phyloP scores from a whole-genome alignment of 2,113 vertebrate species.

The Eudorcas thomsonii region DNA sequence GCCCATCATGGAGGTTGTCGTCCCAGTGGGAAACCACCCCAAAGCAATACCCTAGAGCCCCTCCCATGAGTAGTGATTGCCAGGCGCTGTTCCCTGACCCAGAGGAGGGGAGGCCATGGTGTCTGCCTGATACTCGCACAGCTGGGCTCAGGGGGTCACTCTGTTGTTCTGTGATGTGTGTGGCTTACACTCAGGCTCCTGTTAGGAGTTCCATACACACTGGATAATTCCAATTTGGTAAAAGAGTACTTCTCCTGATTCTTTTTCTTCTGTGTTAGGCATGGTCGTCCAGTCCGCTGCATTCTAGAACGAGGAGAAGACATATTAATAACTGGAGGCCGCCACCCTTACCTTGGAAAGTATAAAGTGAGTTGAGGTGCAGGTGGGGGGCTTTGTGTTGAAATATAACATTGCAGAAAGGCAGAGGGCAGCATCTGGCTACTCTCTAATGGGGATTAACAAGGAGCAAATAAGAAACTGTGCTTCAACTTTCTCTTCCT shows the following conservation, averaged over 20 bases:
- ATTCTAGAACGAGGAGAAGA: conserved; percentile 86
- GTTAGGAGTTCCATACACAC: background rate
- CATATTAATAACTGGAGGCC: conserved; percentile 85
- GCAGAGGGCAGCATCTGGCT: background rate
- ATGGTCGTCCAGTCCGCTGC: conserved; percentile 80
- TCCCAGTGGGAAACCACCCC: background rate
- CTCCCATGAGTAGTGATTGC: background rate
- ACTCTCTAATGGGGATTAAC: background rate
- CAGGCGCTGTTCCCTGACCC: accelerated
- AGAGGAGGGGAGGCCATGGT: background rate
- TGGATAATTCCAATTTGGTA: background rate
- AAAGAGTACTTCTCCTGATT: background rate
- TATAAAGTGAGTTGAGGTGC: conserved; percentile 81
- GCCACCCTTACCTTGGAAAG: conserved; percentile 85
- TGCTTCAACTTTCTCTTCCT: background rate
- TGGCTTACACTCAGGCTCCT: background rate
- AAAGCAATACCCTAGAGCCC: background rate
- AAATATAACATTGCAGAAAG: background rate
- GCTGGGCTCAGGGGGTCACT: background rate
- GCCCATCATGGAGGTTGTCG: background rate
- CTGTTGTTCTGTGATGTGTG: background rate
- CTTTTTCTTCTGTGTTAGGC: conserved; percentile 75
- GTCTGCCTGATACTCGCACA: background rate
- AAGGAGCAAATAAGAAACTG: background rate
- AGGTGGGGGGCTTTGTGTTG: background rate